phyloP scores from a whole-genome alignment of 2,888 invertebrate species.

The Trilocha varians region DNA sequence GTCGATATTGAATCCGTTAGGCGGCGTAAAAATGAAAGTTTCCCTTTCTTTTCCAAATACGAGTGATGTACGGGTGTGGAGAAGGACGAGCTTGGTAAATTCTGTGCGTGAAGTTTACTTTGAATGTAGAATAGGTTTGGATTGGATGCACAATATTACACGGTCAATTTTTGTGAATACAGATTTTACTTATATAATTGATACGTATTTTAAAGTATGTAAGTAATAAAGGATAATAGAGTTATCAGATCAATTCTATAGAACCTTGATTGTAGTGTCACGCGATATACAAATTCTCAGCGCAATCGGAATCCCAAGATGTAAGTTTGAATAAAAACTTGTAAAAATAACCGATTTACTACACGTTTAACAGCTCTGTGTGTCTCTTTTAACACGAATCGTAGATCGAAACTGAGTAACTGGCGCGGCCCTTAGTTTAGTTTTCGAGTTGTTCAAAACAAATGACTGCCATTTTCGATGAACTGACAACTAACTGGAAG shows the following conservation, averaged over 20 bases:
- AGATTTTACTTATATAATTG: too few species aligned
- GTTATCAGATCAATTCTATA: too few species aligned
- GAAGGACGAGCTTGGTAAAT: neutral
- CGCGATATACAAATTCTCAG: too few species aligned
- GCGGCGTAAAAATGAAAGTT: constrained; percentile 70
- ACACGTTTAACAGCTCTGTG: constrained; percentile 13
- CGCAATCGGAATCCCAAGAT: too few species aligned
- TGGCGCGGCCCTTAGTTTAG: constrained; percentile 47
- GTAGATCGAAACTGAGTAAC: constrained; percentile 35
- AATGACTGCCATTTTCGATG: constrained; percentile 47
- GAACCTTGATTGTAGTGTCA: too few species aligned
- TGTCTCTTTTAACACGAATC: constrained; percentile 15
- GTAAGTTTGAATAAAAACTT: neutral
- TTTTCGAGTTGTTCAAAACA: constrained; percentile 50
- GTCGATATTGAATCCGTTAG: constrained; percentile 73
- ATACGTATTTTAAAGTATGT: too few species aligned
- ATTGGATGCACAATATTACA: too few species aligned
- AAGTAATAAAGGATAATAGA: too few species aligned
- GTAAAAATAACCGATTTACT: neutral
- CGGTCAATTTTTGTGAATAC: too few species aligned
- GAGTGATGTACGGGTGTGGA: constrained; percentile 30
- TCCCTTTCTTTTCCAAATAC: constrained; percentile 53
- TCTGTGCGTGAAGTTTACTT: too few species aligned
- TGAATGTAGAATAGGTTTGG: too few species aligned
- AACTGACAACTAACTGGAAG: constrained; percentile 47